A percentile compares a stretch with the other conserved stretches of the same genome.
phyloP scores from a whole-genome alignment of 2,888 invertebrate genomes.

The Dynastes maya region DNA sequence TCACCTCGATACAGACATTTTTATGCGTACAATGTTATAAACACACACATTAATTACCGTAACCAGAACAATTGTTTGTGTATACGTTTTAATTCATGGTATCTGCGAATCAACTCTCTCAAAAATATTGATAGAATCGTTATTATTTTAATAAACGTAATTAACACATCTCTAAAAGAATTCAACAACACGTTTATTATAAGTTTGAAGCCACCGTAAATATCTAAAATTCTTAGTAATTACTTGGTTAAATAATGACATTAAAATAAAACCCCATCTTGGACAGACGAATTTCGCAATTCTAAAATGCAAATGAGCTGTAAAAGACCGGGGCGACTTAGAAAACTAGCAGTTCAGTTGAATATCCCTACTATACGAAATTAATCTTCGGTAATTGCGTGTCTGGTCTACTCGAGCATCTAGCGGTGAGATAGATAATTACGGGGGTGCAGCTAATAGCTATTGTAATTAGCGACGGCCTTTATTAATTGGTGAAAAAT shows the following conservation, averaged over 20 bases:
- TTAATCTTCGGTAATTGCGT: conserved; percentile 63
- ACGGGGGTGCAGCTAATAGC: conserved; percentile 67
- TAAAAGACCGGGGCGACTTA: conserved; percentile 68
- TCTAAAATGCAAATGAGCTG: conserved; percentile 70
- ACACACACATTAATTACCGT: too few relatives aligned
- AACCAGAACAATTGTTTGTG: too few relatives aligned
- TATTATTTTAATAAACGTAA: too few relatives aligned
- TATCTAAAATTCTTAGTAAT: conserved; percentile 64
- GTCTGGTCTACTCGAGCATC: conserved; percentile 62
- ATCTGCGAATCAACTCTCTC: too few relatives aligned
- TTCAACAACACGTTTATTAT: neutral
- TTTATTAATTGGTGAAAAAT: conserved; percentile 67
- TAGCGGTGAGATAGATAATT: conserved; percentile 66
- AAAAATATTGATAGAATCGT: too few relatives aligned
- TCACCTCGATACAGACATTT: too few relatives aligned
- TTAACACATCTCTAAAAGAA: too few relatives aligned
- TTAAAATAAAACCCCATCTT: conserved; percentile 66
- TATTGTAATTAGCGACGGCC: conserved; percentile 67
- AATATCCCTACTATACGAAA: conserved; percentile 60
- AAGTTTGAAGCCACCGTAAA: neutral
- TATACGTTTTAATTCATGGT: too few relatives aligned
- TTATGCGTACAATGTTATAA: too few relatives aligned
- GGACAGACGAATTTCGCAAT: conserved; percentile 68
- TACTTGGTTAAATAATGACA: conserved; percentile 62
- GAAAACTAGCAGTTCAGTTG: conserved; percentile 60